Evolutionary conservation across 2,888 invertebrate genomes (phyloP).

Genomic region (Phyllotreta striolata): DNA sequence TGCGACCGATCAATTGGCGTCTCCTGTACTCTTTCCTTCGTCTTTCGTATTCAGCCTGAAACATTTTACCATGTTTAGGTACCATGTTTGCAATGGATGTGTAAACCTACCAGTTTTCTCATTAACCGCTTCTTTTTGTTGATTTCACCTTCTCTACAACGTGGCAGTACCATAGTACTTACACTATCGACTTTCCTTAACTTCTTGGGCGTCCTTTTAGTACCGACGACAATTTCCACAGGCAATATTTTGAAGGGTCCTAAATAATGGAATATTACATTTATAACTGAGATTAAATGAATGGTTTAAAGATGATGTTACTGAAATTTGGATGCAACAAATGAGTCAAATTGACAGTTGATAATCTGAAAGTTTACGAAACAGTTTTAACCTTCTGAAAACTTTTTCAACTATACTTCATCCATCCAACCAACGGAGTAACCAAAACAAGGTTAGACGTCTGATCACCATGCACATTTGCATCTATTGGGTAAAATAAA

Average conservation of each 20-base stretch:
- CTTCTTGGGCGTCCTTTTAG: constrained; percentile 39
- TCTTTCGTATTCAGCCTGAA: constrained; percentile 50
- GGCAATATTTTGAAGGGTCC: constrained; percentile 61
- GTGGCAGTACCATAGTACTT: constrained; percentile 38
- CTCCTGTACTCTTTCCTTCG: constrained; percentile 54
- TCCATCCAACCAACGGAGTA: too few relatives aligned
- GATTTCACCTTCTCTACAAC: constrained; percentile 43
- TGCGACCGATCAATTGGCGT: constrained; percentile 57
- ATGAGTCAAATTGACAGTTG: constrained; percentile 1
- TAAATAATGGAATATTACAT: not conserved
- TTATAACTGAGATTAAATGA: too few relatives aligned
- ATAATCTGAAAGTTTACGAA: not conserved
- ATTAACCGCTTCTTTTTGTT: constrained; percentile 46
- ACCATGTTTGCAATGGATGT: too few relatives aligned
- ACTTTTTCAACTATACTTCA: too few relatives aligned
- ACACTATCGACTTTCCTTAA: constrained; percentile 36
- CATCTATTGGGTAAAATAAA: too few relatives aligned
- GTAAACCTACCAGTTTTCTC: constrained; percentile 49
- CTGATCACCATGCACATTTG: too few relatives aligned
- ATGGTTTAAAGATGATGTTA: too few relatives aligned
- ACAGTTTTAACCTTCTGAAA: constrained; percentile 51
- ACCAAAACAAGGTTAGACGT: too few relatives aligned
- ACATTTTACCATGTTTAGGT: constrained; percentile 1
- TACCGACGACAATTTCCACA: constrained; percentile 55
- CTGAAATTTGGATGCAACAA: not conserved